A percentile compares a stretch with the other conserved stretches of the same genome.
phyloP scores from a whole-genome alignment of 2,113 vertebrate species.

The Potamarius usumacintae region DNA sequence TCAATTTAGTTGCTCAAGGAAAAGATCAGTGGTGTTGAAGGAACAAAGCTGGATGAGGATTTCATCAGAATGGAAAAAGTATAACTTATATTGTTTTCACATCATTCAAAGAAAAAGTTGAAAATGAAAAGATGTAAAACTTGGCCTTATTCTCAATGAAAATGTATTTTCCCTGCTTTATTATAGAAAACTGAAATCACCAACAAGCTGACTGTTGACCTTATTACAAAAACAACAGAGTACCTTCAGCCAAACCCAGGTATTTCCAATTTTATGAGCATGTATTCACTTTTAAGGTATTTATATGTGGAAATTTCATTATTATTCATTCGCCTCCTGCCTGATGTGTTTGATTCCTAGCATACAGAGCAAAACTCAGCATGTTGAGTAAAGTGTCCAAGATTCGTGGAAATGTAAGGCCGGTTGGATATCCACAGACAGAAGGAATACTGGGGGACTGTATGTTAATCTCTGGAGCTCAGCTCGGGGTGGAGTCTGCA shows the following conservation, averaged over 20 bases:
- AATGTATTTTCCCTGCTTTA: not conserved
- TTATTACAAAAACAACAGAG: constrained; percentile 84
- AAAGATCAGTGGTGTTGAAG: constrained; percentile 88
- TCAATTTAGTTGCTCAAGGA: constrained; percentile 84
- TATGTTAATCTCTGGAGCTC: constrained; percentile 82
- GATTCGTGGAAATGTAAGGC: constrained; percentile 83
- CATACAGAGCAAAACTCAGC: constrained; percentile 86
- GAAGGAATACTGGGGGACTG: constrained; percentile 87
- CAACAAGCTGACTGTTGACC: constrained; percentile 80
- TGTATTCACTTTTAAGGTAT: not conserved
- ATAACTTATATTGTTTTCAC: constrained; percentile 54
- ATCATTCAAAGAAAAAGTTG: not conserved
- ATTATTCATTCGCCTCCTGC: not conserved
- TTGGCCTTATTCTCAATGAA: not conserved
- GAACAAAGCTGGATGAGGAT: constrained; percentile 87
- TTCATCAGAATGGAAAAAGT: constrained; percentile 91
- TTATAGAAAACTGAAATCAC: constrained; percentile 81
- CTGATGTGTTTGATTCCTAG: constrained; percentile 63
- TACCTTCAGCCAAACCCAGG: constrained; percentile 96
- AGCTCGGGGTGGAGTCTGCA: constrained; percentile 81
- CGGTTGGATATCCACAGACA: constrained; percentile 84
- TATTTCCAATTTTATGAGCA: constrained; percentile 57
- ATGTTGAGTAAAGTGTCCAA: constrained; percentile 88
- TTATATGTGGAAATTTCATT: not conserved
- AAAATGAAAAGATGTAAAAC: not conserved